A percentile compares a stretch with the other conserved stretches of the same genome.
These are phyloP conservation scores for Etia nguti DNA, from an alignment of 2,113 vertebrate genomes.

Conservation along the genomic window DNA sequence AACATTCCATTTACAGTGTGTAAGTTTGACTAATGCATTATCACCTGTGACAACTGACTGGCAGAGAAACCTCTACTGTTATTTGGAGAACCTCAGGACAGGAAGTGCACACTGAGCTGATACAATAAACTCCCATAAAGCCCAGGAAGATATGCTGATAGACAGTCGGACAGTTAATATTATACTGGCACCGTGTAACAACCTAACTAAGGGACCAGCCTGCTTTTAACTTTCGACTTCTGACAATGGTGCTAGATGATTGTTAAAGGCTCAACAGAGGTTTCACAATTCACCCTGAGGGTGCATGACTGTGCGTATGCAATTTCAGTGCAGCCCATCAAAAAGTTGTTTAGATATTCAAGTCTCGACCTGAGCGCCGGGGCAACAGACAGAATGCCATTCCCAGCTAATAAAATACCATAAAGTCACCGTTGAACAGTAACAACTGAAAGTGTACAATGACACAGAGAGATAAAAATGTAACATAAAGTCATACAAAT, in stretches of 20 bases:
- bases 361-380: neutral
- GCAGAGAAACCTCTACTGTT: slow-evolving; percentile 1
- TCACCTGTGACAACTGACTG: slow-evolving; percentile 16
- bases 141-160: neutral
- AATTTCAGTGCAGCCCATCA: neutral
- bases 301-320: neutral
- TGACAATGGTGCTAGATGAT: neutral
- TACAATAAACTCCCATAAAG: slow-evolving; percentile 1
- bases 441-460: neutral
- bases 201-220: neutral
- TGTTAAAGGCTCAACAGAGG: neutral
- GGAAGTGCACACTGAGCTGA: neutral
- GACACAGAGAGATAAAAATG: neutral
- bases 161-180: slow-evolving; percentile 2
- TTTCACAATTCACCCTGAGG: neutral
- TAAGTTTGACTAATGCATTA: neutral
- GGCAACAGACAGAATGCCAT: neutral
- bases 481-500: neutral
- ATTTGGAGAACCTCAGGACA: neutral
- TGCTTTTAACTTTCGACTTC: neutral
- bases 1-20: neutral
- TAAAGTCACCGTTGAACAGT: neutral
- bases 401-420: neutral
- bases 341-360: slow-evolving; percentile 2
- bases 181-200: neutral